A percentile compares a stretch with the other conserved stretches of the same genome.
Conservation (phyloP, 2,888 invertebrate genomes). For the Graphium colonna region DNA sequence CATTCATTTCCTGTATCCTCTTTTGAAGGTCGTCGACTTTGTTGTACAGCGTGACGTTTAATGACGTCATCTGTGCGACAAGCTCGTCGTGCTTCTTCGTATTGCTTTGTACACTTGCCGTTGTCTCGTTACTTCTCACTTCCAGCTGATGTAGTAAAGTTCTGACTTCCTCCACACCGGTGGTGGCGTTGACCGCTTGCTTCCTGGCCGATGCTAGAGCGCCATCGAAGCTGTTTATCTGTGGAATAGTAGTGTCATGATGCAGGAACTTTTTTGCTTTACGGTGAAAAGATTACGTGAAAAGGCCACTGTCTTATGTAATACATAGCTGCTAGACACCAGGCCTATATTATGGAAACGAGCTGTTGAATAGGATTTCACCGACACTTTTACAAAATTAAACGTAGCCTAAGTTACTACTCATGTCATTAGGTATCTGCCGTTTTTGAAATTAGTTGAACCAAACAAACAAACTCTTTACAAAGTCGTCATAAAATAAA, state of each 20-base stretch:
- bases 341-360: too few relatives aligned
- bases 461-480: too few relatives aligned
- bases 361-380: too few relatives aligned
- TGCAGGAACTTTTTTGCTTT: not conserved
- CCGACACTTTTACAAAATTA: too few relatives aligned
- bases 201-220: constrained; percentile 58
- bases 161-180: constrained; percentile 64
- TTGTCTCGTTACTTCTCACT: constrained; percentile 59
- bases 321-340: too few relatives aligned
- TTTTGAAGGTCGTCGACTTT: constrained; percentile 52
- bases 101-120: constrained; percentile 53
- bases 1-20: constrained; percentile 56
- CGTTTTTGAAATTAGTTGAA: too few relatives aligned
- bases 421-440: too few relatives aligned
- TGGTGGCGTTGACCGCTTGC: constrained; percentile 59
- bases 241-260: constrained; percentile 28
- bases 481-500: too few relatives aligned
- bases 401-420: too few relatives aligned
- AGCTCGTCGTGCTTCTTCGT: constrained; percentile 50
- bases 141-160: constrained; percentile 56
- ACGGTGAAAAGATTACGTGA: not conserved
- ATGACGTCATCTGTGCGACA: constrained; percentile 40
- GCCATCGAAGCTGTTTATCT: constrained; percentile 76
- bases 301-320: too few relatives aligned
- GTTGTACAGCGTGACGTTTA: constrained; percentile 55